Evolutionary conservation across 2,888 invertebrate species (phyloP).

Genomic region (Erebia aethiops): DNA sequence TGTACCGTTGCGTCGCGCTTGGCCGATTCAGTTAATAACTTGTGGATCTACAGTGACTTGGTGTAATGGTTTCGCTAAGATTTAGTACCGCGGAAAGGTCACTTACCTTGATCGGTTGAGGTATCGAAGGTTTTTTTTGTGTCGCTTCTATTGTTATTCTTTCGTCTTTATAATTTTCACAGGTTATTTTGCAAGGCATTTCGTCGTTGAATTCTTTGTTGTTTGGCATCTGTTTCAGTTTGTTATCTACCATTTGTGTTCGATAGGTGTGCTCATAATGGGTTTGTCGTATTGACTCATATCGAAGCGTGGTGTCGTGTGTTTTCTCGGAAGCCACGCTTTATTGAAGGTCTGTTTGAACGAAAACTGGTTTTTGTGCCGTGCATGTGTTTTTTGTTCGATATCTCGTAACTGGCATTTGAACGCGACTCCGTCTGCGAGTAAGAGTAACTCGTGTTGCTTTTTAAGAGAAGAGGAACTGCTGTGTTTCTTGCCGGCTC

Average conservation of each 20-base stretch:
- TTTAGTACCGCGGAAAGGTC: conserved; percentile 75
- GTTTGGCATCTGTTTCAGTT: conserved; percentile 4
- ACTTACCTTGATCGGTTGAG: conserved; percentile 73
- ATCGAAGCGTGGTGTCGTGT: conserved; percentile 33
- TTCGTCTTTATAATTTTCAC: conserved; percentile 31
- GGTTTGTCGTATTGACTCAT: conserved; percentile 36
- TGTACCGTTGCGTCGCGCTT: conserved; percentile 76
- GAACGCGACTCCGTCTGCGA: background rate
- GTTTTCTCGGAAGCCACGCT: conserved; percentile 38
- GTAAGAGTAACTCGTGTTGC: background rate
- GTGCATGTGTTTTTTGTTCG: conserved; percentile 26
- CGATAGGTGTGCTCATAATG: conserved; percentile 26
- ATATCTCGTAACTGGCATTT: background rate
- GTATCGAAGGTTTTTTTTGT: conserved; percentile 41
- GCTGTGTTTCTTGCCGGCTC: no score
- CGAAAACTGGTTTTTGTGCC: conserved; percentile 34
- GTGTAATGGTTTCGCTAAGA: conserved; percentile 73
- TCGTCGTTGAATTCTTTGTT: conserved; percentile 9
- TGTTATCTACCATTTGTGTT: conserved; percentile 6
- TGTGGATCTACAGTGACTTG: conserved; percentile 70
- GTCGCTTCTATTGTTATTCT: conserved; percentile 35
- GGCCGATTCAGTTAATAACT: conserved; percentile 77
- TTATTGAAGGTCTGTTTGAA: conserved; percentile 35
- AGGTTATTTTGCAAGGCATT: background rate
- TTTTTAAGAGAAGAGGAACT: no score